These are phyloP conservation scores for Pluvianellus socialis DNA, from an alignment of 2,113 vertebrate species.

Conservation along the genomic window DNA sequence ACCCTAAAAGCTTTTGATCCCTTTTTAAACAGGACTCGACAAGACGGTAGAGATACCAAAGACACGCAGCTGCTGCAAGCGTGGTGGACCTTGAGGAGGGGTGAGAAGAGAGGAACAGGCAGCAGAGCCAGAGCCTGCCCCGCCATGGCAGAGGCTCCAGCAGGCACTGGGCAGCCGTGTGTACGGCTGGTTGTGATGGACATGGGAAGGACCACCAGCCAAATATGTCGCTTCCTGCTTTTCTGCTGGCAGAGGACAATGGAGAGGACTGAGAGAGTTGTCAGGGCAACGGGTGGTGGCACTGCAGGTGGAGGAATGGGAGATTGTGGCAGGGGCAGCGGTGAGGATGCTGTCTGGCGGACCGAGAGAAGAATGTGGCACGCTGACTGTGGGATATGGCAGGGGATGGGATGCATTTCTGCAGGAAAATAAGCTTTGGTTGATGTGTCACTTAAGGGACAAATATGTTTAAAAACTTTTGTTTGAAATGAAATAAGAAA, in stretches of 20 bases:
- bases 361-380: not conserved
- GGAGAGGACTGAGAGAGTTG: not conserved
- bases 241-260: not conserved
- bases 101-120: not conserved
- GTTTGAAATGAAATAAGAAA: not conserved
- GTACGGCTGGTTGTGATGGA: not conserved
- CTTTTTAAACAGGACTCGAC: not conserved
- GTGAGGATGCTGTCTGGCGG: rapidly evolving
- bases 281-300: rapidly evolving
- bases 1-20: not conserved
- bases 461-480: not conserved
- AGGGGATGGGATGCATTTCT: not conserved
- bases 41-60: not conserved
- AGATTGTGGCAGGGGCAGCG: rapidly evolving
- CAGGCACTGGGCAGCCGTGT: not conserved
- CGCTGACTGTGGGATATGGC: rapidly evolving
- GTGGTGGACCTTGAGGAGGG: rapidly evolving
- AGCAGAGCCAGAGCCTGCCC: rapidly evolving
- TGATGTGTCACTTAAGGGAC: not conserved
- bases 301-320: not conserved
- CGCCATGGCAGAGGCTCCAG: not conserved
- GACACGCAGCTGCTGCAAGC: rapidly evolving
- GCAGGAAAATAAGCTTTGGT: not conserved
- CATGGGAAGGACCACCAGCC: not conserved
- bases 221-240: rapidly evolving